Evolutionary conservation across 2,797 vertebrate species (phyloP).

Genomic region (Gymnocypris eckloni): DNA sequence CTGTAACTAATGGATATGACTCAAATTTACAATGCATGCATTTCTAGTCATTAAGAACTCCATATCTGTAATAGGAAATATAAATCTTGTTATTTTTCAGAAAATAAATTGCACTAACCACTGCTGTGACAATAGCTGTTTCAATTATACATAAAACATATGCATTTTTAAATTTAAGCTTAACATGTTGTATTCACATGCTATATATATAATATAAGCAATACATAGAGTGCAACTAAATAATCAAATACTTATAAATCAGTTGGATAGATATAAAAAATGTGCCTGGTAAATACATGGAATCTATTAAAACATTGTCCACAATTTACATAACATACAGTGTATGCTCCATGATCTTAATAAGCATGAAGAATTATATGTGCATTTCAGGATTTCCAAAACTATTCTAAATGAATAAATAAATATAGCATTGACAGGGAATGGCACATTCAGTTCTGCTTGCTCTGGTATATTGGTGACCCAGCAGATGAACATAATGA

Average conservation of each 20-base stretch:
- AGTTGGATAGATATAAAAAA: background rate
- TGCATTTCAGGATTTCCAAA: background rate
- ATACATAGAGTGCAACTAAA: background rate
- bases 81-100: background rate
- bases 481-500: conserved; percentile 44
- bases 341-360: background rate
- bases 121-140: background rate
- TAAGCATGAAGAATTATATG: background rate
- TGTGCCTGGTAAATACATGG: background rate
- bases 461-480: conserved; percentile 18
- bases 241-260: background rate
- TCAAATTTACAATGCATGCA: background rate
- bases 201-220: background rate
- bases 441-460: conserved; percentile 4
- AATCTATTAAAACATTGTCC: background rate
- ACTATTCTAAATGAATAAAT: background rate
- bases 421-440: background rate
- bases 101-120: background rate
- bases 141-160: background rate
- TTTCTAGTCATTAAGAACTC: background rate
- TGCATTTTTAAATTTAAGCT: background rate
- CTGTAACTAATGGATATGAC: background rate
- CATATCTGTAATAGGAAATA: background rate
- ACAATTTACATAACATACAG: background rate
- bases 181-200: background rate